A percentile compares a stretch with the other conserved stretches of the same genome.
These are phyloP conservation scores for Battus philenor DNA, from an alignment of 1,140 invertebrate genomes.

Conservation along the genomic window DNA sequence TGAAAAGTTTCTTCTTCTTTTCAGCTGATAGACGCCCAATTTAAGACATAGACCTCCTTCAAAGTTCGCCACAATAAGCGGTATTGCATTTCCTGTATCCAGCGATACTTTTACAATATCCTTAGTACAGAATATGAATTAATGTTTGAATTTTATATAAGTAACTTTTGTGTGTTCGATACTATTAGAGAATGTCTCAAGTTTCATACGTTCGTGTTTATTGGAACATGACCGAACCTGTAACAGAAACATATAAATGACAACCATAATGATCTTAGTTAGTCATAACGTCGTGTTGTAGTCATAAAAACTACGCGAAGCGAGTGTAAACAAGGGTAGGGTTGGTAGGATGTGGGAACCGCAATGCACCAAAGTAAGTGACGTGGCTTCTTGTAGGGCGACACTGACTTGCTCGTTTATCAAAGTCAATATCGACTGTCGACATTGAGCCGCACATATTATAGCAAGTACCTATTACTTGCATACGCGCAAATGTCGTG, in stretches of 20 bases:
- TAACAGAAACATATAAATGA: conserved; percentile 62
- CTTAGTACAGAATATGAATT: no score
- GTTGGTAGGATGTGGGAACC: conserved; percentile 51
- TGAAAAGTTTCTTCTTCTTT: no score
- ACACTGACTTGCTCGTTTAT: conserved; percentile 66
- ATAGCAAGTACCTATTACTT: conserved; percentile 55
- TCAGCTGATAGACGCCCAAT: no score
- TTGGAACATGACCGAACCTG: conserved; percentile 36
- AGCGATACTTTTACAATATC: no score
- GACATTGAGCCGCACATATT: conserved; percentile 47
- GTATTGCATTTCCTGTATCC: no score
- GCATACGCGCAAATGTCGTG: conserved; percentile 40
- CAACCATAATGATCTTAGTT: conserved; percentile 48
- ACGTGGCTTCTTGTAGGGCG: conserved; percentile 62
- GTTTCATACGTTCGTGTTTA: no score
- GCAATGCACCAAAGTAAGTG: conserved; percentile 71
- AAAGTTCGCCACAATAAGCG: no score
- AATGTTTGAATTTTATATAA: no score
- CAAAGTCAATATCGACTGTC: conserved; percentile 71
- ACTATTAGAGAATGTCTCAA: no score
- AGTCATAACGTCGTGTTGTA: conserved; percentile 52
- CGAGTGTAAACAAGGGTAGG: conserved; percentile 63
- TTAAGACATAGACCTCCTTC: no score
- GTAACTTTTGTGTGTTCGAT: no score
- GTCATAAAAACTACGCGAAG: conserved; percentile 62